Base-by-base conservation (phyloP, 2,797 vertebrate species). In the Brachyalestes nurse region DNA sequence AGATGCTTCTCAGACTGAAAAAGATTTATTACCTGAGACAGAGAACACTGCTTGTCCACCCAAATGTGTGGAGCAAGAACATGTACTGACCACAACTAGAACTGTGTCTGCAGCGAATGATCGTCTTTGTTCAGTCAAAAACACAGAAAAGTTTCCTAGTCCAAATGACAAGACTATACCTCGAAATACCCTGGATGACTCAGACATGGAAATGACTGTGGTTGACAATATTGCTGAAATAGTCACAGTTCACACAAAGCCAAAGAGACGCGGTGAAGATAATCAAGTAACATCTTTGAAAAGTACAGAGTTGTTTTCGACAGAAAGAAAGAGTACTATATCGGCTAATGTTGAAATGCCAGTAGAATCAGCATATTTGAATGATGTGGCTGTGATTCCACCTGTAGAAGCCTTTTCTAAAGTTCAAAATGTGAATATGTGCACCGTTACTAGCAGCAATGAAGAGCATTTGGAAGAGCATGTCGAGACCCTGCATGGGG, bases 141-240 rank as follows among this genome's bases (percentile, higher is more conserved):
- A 23, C 53, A 77, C 38, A 2, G 21, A n/a, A 7, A 64, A 28
- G 55, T 42, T 69, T 34, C 23, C 14, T 14, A 79, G 19, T 61
- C 55, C 72, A 1, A 2, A 3, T 13, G 79, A 82, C 45, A 42
- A 66, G 4, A 38, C 83, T 77, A 72, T 21, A n/a, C 79, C 87
- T 8, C 82, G 87, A 13, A 93, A 90, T 0, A 49, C 91, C 53
- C 49, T 92, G 38, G 73, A 91, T 17, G 86, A 91, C 38, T 72
- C 88, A 0, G 87, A 90, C 3, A 94, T 94, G 94, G 93, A 94
- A n/a, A 89, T 93, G 28, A 94, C 93, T 0, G n/a, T 87, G 0
- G 84, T 64, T 53, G 34, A 87, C n/a, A 82, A 16, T 40, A n/a
- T 49, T 77, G 6, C 55, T 23, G 90, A 93, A 77, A 93, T 94